Conservation (phyloP, 2,888 invertebrate species). For the Lottia scabra region DNA sequence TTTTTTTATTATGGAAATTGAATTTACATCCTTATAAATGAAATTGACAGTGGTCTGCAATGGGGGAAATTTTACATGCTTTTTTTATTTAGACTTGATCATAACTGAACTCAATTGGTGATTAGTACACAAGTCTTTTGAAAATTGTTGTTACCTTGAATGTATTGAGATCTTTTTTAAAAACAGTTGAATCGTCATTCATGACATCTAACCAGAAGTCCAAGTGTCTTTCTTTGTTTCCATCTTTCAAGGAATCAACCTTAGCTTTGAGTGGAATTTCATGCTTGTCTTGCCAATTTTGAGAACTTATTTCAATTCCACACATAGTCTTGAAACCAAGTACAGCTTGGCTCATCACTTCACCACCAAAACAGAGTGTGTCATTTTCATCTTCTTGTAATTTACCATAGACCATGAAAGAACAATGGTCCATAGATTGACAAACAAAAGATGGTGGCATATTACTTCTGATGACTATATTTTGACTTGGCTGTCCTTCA, state of each 20-base stretch:
- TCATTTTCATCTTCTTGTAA: slow-evolving; percentile 17
- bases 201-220: slow-evolving; percentile 19
- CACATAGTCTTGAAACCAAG: slow-evolving; percentile 33
- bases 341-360: slow-evolving; percentile 33
- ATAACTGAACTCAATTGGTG: too few relatives aligned
- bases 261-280: slow-evolving; percentile 37
- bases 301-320: slow-evolving; percentile 28
- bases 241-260: slow-evolving; percentile 37
- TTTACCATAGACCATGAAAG: slow-evolving; percentile 18
- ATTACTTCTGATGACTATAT: slow-evolving; percentile 21
- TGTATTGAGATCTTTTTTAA: slow-evolving; percentile 12
- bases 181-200: slow-evolving; percentile 2
- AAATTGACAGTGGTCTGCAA: too few relatives aligned
- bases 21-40: too few relatives aligned
- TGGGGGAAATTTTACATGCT: too few relatives aligned
- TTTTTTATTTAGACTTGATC: too few relatives aligned
- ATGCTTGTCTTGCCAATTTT: slow-evolving; percentile 35
- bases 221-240: slow-evolving; percentile 30
- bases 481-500: slow-evolving; percentile 32
- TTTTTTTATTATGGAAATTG: too few relatives aligned
- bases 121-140: neutral
- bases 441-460: slow-evolving; percentile 43
- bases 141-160: slow-evolving; percentile 19
- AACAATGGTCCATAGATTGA: slow-evolving; percentile 27
- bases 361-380: slow-evolving; percentile 23